A percentile compares a stretch with the other conserved stretches of the same genome.
These are phyloP conservation scores for Myoxocephalus aenaeus DNA, from an alignment of 2,797 vertebrate species.

Conservation along the genomic window DNA sequence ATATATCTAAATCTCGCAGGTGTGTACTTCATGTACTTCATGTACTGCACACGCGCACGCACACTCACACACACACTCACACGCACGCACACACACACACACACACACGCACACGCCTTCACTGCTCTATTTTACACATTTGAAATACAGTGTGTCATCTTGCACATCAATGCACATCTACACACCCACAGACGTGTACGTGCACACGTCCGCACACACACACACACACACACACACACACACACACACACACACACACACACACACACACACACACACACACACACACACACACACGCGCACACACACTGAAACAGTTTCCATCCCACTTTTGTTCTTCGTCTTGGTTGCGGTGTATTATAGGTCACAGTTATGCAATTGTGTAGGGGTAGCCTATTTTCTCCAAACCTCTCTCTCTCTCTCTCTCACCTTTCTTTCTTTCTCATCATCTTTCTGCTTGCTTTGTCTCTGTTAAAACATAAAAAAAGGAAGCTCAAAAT, in stretches of 20 bases:
- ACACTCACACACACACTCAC: conserved; percentile 15
- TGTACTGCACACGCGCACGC: conserved; percentile 34
- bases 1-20: conserved; percentile 71
- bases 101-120: conserved; percentile 52
- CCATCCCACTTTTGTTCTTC: conserved; percentile 75
- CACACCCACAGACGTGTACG: conserved; percentile 63
- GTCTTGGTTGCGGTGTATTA: conserved; percentile 67
- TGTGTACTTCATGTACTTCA: conserved; percentile 54
- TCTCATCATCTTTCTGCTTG: neutral
- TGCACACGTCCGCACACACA: conserved; percentile 4
- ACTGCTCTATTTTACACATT: conserved; percentile 66
- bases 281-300: conserved; percentile 24
- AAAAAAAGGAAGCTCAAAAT: neutral
- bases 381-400: conserved; percentile 80
- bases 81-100: conserved; percentile 41
- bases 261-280: conserved; percentile 19
- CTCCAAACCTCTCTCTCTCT: conserved; percentile 38
- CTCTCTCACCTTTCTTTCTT: conserved; percentile 19
- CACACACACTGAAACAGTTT: conserved; percentile 64
- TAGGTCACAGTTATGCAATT: conserved; percentile 79
- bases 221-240: conserved; percentile 8
- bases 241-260: conserved; percentile 6
- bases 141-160: conserved; percentile 65
- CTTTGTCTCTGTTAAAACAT: conserved; percentile 3
- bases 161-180: conserved; percentile 59